Conservation (phyloP, 2,113 vertebrate species). For the Echinops telfairi region DNA sequence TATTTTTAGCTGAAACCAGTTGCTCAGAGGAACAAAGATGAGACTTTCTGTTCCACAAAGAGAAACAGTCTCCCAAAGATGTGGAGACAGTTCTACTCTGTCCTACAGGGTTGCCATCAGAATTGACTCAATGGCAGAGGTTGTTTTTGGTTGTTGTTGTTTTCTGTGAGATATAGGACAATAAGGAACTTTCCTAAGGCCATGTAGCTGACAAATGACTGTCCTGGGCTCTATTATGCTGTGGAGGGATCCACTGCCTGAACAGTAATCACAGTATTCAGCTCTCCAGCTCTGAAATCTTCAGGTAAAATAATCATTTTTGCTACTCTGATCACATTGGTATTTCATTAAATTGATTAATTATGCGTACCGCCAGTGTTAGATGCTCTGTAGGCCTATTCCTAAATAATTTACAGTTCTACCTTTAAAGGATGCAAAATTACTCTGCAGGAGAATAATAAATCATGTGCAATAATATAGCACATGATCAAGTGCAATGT, state of each 20-base stretch:
- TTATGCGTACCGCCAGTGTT: constrained; percentile 13
- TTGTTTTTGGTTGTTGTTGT: constrained; percentile 17
- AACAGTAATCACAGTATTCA: not conserved
- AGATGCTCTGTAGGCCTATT: constrained; percentile 34
- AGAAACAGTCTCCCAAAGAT: too few relatives aligned
- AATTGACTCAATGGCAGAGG: too few relatives aligned
- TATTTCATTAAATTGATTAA: constrained; percentile 47
- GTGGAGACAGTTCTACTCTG: too few relatives aligned
- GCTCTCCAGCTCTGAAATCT: not conserved
- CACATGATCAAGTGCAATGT: too few relatives aligned
- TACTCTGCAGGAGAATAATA: not conserved
- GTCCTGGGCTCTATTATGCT: not conserved
- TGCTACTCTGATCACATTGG: not conserved
- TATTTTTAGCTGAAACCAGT: constrained; percentile 33
- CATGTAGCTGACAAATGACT: not conserved
- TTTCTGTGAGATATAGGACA: not conserved
- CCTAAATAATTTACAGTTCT: constrained; percentile 14
- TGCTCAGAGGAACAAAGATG: too few relatives aligned
- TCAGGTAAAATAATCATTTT: constrained; percentile 3
- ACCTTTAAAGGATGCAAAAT: constrained; percentile 18
- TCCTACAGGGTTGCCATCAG: too few relatives aligned
- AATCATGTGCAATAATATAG: not conserved
- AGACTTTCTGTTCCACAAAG: too few relatives aligned
- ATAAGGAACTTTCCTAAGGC: not conserved
- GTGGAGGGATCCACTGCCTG: too few relatives aligned